These are phyloP conservation scores for Julus scandinavius DNA, from an alignment of 2,888 invertebrate species.

Conservation along the genomic window DNA sequence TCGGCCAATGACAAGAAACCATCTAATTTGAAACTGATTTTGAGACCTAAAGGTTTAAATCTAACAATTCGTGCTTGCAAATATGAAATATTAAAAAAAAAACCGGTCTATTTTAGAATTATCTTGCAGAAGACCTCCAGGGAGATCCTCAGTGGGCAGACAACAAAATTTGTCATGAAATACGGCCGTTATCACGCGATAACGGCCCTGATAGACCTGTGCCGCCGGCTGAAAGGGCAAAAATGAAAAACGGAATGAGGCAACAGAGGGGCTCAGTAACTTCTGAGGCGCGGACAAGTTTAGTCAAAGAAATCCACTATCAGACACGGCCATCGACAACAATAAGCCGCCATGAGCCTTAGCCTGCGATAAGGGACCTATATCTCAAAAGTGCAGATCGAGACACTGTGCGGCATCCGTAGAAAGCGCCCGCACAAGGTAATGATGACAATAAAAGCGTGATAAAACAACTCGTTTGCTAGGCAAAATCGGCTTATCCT, in stretches of 20 bases:
- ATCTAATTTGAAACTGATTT: no score
- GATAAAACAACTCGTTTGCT: neutral
- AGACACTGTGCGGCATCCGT: neutral
- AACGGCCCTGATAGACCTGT: neutral
- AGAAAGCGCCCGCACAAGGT: neutral
- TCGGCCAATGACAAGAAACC: no score
- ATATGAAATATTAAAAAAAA: no score
- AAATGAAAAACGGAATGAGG: neutral
- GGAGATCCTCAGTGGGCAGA: neutral
- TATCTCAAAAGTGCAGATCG: neutral
- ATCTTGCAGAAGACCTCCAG: neutral
- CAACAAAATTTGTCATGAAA: neutral
- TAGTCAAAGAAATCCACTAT: neutral
- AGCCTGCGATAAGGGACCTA: neutral
- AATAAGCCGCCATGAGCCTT: neutral
- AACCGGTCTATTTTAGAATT: no score
- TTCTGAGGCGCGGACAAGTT: neutral
- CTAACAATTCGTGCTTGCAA: no score
- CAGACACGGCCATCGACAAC: neutral
- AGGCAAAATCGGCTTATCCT: neutral
- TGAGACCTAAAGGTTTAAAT: no score
- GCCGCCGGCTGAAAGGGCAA: neutral
- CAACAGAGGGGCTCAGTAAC: neutral
- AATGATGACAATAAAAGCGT: constrained; percentile 22
- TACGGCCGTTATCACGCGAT: neutral